phyloP scores from a whole-genome alignment of 2,113 vertebrate genomes.

The Sander vitreus region DNA sequence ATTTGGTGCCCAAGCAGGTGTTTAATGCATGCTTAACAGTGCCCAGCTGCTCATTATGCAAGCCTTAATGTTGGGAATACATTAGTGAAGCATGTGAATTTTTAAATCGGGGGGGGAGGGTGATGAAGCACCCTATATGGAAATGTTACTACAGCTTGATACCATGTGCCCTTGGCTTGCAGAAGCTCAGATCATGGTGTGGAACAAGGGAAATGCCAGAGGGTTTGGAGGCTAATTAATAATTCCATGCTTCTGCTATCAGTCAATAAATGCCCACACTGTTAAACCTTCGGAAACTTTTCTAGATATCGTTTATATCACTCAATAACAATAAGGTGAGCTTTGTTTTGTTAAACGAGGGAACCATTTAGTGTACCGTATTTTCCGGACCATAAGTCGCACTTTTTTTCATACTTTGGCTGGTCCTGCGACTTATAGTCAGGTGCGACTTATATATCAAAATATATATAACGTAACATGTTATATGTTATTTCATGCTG shows the following conservation, averaged over 20 bases:
- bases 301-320: neutral
- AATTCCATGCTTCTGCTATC: neutral
- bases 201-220: constrained; percentile 47
- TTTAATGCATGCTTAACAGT: constrained; percentile 77
- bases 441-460: too few relatives aligned
- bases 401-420: too few relatives aligned
- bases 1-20: constrained; percentile 65
- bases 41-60: constrained; percentile 67
- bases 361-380: too few relatives aligned
- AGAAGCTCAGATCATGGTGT: constrained; percentile 39
- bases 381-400: too few relatives aligned
- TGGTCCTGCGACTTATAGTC: too few relatives aligned
- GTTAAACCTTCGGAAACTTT: neutral
- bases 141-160: constrained; percentile 15
- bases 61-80: constrained; percentile 58
- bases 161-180: constrained; percentile 61
- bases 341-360: too few relatives aligned
- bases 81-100: constrained; percentile 50
- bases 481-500: too few relatives aligned
- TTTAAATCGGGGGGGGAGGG: constrained; percentile 18
- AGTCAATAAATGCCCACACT: constrained; percentile 32
- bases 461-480: too few relatives aligned
- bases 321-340: neutral
- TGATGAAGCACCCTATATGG: constrained; percentile 18
- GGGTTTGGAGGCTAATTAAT: constrained; percentile 55